These are phyloP conservation scores for Macropus fuliginosus DNA, from an alignment of 2,797 vertebrate species.

Conservation along the genomic window DNA sequence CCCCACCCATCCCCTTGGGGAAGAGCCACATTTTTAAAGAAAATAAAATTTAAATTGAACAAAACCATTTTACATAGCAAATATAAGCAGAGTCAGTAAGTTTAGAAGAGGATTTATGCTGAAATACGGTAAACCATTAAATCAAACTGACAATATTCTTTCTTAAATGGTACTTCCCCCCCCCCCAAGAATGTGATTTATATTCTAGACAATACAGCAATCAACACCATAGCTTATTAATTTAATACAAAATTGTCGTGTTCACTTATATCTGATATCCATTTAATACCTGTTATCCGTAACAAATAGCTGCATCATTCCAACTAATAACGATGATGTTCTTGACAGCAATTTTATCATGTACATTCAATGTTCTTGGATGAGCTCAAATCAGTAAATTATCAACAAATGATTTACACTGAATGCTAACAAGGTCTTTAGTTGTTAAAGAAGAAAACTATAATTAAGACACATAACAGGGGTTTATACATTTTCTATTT, in stretches of 20 bases:
- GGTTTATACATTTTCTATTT: neutral
- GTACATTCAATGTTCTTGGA: neutral
- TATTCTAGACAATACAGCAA: neutral
- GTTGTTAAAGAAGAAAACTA: neutral
- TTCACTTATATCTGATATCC: neutral
- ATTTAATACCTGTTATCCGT: neutral
- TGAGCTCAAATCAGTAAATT: neutral
- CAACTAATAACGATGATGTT: neutral
- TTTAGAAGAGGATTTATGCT: neutral
- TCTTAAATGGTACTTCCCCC: neutral
- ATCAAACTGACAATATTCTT: neutral
- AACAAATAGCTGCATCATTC: neutral
- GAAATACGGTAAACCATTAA: neutral
- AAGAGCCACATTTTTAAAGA: neutral
- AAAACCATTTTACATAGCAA: neutral
- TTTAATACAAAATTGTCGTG: neutral
- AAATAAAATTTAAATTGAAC: neutral
- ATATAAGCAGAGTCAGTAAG: neutral
- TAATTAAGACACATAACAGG: neutral
- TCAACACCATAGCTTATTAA: neutral
- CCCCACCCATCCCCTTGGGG: too few species aligned
- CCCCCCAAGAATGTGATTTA: neutral
- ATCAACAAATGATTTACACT: neutral
- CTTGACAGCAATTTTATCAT: neutral
- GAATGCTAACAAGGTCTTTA: neutral